A percentile compares a stretch with the other conserved stretches of the same genome.
Evolutionary conservation across 2,888 invertebrate genomes (phyloP).

Genomic region (Cheilosia vernalis): DNA sequence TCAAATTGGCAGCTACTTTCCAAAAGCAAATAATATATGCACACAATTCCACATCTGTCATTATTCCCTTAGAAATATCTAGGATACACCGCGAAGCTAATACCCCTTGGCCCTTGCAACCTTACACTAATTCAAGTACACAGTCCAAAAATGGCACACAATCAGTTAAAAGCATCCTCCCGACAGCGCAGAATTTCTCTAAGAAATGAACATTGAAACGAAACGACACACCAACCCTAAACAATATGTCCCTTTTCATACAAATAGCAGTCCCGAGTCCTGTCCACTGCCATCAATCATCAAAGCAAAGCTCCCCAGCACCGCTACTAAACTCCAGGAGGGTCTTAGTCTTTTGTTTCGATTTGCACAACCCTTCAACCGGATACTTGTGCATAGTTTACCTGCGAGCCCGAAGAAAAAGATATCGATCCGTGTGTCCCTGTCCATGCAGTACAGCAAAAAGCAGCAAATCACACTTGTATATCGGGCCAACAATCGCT

Average conservation of each 20-base stretch:
- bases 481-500: background rate
- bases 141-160: too few relatives aligned
- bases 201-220: background rate
- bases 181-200: background rate
- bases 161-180: background rate
- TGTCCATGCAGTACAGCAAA: slow-evolving; percentile 31
- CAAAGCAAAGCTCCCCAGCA: background rate
- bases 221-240: too few relatives aligned
- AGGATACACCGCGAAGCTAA: too few relatives aligned
- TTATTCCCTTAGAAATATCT: too few relatives aligned
- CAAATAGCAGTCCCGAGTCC: background rate
- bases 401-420: slow-evolving; percentile 25
- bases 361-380: slow-evolving; percentile 21
- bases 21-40: too few relatives aligned
- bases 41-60: too few relatives aligned
- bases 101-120: too few relatives aligned
- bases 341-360: slow-evolving; percentile 33
- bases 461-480: slow-evolving; percentile 46
- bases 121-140: too few relatives aligned
- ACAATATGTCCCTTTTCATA: background rate
- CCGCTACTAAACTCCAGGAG: background rate
- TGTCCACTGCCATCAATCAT: background rate
- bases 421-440: slow-evolving; percentile 56
- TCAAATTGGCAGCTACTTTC: too few relatives aligned
- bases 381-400: slow-evolving; percentile 53